Base-by-base conservation (phyloP, 35 echinoderm and acorn worm species). In the Lytechinus pictus region DNA sequence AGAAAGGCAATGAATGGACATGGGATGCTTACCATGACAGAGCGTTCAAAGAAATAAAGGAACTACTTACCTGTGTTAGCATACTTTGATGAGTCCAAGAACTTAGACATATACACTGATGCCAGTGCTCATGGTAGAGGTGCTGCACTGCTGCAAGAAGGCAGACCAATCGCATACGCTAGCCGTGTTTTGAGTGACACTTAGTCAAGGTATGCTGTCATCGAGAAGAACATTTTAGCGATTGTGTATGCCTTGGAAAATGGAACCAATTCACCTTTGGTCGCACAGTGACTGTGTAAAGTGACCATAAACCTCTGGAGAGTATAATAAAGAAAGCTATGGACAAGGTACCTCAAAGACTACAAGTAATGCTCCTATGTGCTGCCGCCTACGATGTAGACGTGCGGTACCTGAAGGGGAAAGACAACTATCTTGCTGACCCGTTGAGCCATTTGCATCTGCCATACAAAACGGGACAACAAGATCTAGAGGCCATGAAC, bases 151-250 rank as follows among this genome's bases (percentile, higher is more conserved):
- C 14, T 96, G 3, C 97, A 98, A 53, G 86, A 96, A 11, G 94
- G 95, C 9, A 60, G 95, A n/a, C 97, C 97, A 0, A 55, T 97
- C 1, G 97, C 96, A 1, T 98, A 97, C 52, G 95, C 97, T 12
- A 97, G 95, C 24, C 86, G 96, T 53, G 96, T 96, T 1, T 89
- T 97, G 96, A 96, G 92, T 9, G 91, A 60, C 24, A 58, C 96
- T 28, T 95, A 98, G 28, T 71, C 56, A 60, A 71, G 96, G 5
- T 96, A 96, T 56, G 12, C 96, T 6, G 33, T 29, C 28, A 97
- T 71, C 12, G 61, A 71, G 6, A 71, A 71, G 16, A 21, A 71
- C 1, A 4, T 66, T 11, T 4, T 66, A 13, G 61, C 61, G 14
- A 71, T 71, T 6, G 61, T 71, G 61, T 71, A 21, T 19, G 14